A percentile compares a stretch with the other conserved stretches of the same genome.
phyloP scores from a whole-genome alignment of 1,140 invertebrate genomes.

The Drosophila auraria region DNA sequence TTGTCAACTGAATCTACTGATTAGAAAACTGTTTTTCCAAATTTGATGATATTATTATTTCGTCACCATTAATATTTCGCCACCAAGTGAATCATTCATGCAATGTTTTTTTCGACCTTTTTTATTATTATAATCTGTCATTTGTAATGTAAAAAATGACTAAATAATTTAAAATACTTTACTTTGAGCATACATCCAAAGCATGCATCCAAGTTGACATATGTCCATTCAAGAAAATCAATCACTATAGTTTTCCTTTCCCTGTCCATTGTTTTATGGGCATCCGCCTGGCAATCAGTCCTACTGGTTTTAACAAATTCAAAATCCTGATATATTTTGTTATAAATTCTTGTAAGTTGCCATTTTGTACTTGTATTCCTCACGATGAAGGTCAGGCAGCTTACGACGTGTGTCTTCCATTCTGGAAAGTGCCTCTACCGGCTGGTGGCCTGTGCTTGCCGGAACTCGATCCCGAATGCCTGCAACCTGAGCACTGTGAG shows the following conservation, averaged over 20 bases:
- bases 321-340: not conserved
- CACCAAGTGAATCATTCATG: too few relatives aligned
- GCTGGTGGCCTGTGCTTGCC: constrained; percentile 17
- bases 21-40: too few relatives aligned
- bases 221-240: too few relatives aligned
- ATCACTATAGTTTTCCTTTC: not conserved
- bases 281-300: not conserved
- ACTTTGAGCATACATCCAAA: too few relatives aligned
- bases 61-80: too few relatives aligned
- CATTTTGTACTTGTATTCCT: not conserved
- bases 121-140: too few relatives aligned
- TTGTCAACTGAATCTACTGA: too few relatives aligned
- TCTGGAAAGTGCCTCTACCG: constrained; percentile 14
- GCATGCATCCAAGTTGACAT: too few relatives aligned
- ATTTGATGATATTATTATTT: too few relatives aligned
- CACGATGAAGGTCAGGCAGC: constrained; percentile 8
- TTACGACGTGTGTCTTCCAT: constrained; percentile 8
- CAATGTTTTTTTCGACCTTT: too few relatives aligned
- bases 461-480: constrained; percentile 4
- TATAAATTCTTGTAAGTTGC: not conserved
- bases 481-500: not conserved
- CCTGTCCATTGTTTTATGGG: not conserved
- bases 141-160: too few relatives aligned
- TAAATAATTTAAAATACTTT: too few relatives aligned
- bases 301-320: not conserved